A percentile compares a stretch with the other conserved stretches of the same genome.
Evolutionary conservation across 2,113 vertebrate genomes (phyloP).

Genomic region (Dascyllus trimaculatus): DNA sequence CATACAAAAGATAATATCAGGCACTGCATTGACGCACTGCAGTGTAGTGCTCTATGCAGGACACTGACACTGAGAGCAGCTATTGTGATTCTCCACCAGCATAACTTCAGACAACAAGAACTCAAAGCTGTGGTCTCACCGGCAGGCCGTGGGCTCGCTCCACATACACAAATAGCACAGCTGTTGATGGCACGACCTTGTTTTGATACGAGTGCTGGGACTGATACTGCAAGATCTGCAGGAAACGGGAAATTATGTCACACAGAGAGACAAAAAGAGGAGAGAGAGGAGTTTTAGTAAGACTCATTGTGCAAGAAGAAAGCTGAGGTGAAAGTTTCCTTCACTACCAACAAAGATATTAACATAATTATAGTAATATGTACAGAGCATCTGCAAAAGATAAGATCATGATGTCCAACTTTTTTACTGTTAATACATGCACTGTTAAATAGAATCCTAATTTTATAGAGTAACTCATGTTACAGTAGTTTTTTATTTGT

Average conservation of each 20-base stretch:
- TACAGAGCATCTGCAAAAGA: neutral
- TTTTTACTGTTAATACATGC: no score
- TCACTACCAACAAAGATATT: neutral
- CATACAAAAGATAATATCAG: constrained; percentile 10
- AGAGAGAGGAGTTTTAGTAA: neutral
- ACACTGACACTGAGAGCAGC: neutral
- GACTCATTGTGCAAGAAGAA: neutral
- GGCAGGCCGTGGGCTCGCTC: constrained; percentile 89
- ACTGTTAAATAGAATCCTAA: no score
- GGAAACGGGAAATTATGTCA: constrained; percentile 7
- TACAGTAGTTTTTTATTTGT: no score
- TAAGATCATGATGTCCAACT: neutral
- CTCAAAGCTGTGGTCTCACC: constrained; percentile 80
- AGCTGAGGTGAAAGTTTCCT: neutral
- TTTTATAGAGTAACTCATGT: no score
- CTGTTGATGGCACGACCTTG: constrained; percentile 86
- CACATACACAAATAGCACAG: constrained; percentile 89
- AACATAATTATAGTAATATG: neutral
- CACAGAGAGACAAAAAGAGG: neutral
- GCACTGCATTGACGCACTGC: neutral
- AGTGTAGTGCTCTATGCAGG: neutral
- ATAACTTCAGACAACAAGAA: constrained; percentile 29
- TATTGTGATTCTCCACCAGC: neutral
- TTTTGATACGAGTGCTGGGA: constrained; percentile 87
- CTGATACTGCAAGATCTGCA: constrained; percentile 87